A percentile compares a stretch with the other conserved stretches of the same genome.
Evolutionary conservation across 2,797 vertebrate species (phyloP).

Genomic region (Fistularia tabacaria): DNA sequence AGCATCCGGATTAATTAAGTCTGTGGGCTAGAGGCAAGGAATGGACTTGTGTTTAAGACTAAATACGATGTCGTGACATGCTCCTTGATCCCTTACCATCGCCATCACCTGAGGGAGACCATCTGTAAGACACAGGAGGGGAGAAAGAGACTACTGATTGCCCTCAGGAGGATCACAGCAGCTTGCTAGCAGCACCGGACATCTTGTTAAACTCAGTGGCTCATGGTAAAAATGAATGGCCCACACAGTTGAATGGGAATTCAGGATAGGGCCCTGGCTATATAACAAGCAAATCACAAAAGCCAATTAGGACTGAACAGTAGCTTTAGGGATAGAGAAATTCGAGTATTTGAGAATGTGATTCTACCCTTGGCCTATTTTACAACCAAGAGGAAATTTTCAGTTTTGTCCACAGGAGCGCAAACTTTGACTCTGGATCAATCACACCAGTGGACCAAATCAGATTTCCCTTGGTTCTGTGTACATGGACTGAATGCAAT

Average conservation of each 20-base stretch:
- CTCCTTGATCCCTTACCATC: slow-evolving; percentile 56
- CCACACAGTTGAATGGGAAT: slow-evolving; percentile 64
- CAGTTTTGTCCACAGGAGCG: slow-evolving; percentile 53
- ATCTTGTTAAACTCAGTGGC: slow-evolving; percentile 72
- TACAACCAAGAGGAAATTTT: slow-evolving; percentile 62
- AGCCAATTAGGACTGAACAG: slow-evolving; percentile 75
- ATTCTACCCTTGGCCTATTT: slow-evolving; percentile 58
- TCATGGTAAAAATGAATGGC: slow-evolving; percentile 65
- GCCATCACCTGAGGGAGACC: slow-evolving; percentile 57
- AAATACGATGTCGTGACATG: slow-evolving; percentile 47
- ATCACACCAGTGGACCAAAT: slow-evolving; percentile 67
- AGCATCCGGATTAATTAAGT: slow-evolving; percentile 62
- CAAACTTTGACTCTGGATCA: slow-evolving; percentile 65
- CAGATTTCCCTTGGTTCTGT: slow-evolving; percentile 69
- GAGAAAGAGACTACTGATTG: slow-evolving; percentile 67
- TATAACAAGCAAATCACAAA: slow-evolving; percentile 79
- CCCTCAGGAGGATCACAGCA: slow-evolving; percentile 67
- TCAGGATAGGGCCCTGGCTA: slow-evolving; percentile 63
- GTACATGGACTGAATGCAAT: slow-evolving; percentile 68
- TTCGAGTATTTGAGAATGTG: slow-evolving; percentile 62
- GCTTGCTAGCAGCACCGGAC: slow-evolving; percentile 57
- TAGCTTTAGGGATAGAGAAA: slow-evolving; percentile 70
- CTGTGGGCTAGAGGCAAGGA: slow-evolving; percentile 37
- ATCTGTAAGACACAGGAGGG: slow-evolving; percentile 54
- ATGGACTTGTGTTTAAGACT: slow-evolving; percentile 60